Base-by-base conservation (phyloP, 2,888 invertebrate species). In the Panorpa germanica region DNA sequence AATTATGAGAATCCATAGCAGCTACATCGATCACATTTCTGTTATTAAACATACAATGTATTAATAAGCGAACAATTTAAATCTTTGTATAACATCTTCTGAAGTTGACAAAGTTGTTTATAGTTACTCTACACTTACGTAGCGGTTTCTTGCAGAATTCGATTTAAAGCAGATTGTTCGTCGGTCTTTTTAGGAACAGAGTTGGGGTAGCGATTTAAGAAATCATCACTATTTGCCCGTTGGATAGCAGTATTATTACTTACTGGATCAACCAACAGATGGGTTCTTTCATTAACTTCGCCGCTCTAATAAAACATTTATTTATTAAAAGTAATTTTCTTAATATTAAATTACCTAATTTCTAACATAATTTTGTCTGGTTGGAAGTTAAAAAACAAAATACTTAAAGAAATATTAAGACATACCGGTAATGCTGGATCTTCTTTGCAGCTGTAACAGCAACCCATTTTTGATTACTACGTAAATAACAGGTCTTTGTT, bases 11-110 rank as follows among this genome's bases (percentile, higher is more conserved):
- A 37, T 86, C 88, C 40, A 86, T 62, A 3, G 88, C 83, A 29
- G 83, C 80, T n/a, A 90, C 86, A 59, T 90, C 90, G 45, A 90
- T 90, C 35, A 90, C 85, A 57, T 86, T 85, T 35, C 86, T 86
- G 54, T 6, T 58, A 55, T 37, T 18, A 33, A 33, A 36, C 22
- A 7, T 18, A 13, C 12, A 17, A 25, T 14, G 10, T 23, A 24
- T 17, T 23, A 21, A 21, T 21, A n/a, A 13, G 10, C 2, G 14
- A 14, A 15, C 6, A 2, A 25, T 16, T 8, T 11, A 14, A n/a
- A 22, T 16, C 11, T n/a, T 2, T 15, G 14, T 19, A 19, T 14
- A 14, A 38, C n/a, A 19, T 13, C 12, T 23, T 14, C n/a, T n/a
- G n/a, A n/a, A n/a, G n/a, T n/a, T n/a, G n/a, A n/a, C n/a, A n/a